These are phyloP conservation scores for Halesus radiatus DNA, from an alignment of 1,140 invertebrate species.

Conservation along the genomic window DNA sequence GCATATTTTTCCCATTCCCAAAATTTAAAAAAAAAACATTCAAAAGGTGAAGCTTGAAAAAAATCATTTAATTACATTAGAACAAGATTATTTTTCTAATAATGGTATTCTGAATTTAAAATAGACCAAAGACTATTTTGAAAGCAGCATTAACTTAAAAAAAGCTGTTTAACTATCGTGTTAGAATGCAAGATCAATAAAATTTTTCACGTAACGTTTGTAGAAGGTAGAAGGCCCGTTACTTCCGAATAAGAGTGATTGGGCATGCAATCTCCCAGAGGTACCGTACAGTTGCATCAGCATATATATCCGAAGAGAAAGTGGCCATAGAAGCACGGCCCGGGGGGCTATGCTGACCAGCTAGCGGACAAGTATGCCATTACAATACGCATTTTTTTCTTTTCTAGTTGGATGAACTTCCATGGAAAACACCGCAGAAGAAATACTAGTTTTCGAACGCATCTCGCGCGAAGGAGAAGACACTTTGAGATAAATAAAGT, in stretches of 20 bases:
- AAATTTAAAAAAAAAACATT: too few species aligned
- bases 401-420: constrained; percentile 12
- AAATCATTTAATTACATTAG: too few species aligned
- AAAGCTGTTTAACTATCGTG: background rate
- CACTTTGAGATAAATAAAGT: background rate
- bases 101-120: background rate
- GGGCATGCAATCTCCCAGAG: constrained; percentile 10
- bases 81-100: background rate
- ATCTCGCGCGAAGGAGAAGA: background rate
- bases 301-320: constrained; percentile 25
- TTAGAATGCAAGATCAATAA: background rate
- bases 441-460: constrained; percentile 24
- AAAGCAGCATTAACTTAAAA: background rate
- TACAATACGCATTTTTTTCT: constrained; percentile 29
- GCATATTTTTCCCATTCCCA: too few species aligned
- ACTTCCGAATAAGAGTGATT: constrained; percentile 16
- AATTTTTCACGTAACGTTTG: background rate
- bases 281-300: constrained; percentile 4
- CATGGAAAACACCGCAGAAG: constrained; percentile 10
- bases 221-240: background rate
- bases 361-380: constrained; percentile 10
- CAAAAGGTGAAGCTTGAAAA: too few species aligned
- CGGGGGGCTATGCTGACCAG: background rate
- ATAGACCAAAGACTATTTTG: too few species aligned
- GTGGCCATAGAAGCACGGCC: constrained; percentile 4